Evolutionary conservation across 2,888 invertebrate species (phyloP).

Genomic region (Protonemura montana): DNA sequence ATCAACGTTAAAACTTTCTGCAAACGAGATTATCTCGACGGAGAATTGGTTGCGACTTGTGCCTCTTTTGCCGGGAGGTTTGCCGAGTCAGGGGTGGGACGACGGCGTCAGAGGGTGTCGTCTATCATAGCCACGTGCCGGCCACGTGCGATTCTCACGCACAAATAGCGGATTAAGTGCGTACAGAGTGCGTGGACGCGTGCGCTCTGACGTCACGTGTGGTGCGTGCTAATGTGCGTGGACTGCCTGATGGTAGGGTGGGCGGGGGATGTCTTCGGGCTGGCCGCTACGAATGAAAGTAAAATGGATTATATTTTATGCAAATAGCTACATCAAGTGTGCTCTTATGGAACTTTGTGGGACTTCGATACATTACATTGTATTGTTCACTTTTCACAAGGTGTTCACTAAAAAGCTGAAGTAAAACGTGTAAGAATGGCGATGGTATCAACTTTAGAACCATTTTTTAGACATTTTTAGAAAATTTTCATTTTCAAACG

Average conservation of each 20-base stretch:
- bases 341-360: too few species aligned
- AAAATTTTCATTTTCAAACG: too few species aligned
- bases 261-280: background rate
- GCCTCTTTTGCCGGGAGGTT: background rate
- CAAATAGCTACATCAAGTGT: too few species aligned
- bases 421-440: too few species aligned
- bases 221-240: slow-evolving; percentile 5
- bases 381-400: too few species aligned
- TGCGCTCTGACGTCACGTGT: slow-evolving; percentile 13
- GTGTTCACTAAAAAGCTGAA: too few species aligned
- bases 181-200: slow-evolving; percentile 47
- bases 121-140: background rate
- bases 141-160: slow-evolving; percentile 31
- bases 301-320: too few species aligned
- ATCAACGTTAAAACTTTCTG: background rate
- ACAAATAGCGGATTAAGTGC: slow-evolving; percentile 50
- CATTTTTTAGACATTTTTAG: too few species aligned
- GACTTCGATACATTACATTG: too few species aligned
- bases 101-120: background rate
- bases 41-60: background rate
- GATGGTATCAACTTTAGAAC: too few species aligned
- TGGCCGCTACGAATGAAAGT: background rate
- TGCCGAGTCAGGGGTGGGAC: background rate
- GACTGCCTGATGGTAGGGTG: background rate
- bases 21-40: background rate